Evolutionary conservation across 2,888 invertebrate genomes (phyloP), one percentile per base, ranked within the genome.

Genomic region (Eucriotettix oculatus): DNA sequence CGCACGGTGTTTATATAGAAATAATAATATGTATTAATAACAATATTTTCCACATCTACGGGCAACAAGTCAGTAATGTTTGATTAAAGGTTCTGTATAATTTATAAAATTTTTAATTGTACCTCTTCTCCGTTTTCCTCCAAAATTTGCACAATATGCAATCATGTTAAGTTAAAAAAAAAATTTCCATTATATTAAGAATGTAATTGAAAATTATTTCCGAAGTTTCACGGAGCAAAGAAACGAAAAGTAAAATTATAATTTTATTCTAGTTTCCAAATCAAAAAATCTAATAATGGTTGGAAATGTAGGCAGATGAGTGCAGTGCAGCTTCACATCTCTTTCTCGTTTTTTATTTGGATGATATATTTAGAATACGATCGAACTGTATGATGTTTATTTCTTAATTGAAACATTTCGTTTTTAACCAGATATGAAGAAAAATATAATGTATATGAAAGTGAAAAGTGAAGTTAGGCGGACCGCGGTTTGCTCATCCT

Each of bases 1-100:
- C 69, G 60, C 40, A 71, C 68, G 16, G 69, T 72, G 61, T 68
- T 71, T 56, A 67, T 69, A 58, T 67, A 64, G 60, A 72, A 71
- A 66, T 70, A 66, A 29, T 63, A 65, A 63, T 69, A 71, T 56
- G 71, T 67, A 64, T 71, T 71, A n/a, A 64, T 58, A 58, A 70
- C 62, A 52, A 71, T 64, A 57, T 53, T 60, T 65, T 71, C 68
- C 54, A 70, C 60, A 59, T 70, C 70, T 60, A 71, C 57, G 11
- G 69, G 67, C 42, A 71, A 58, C 42, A 61, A 58, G 63, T 70
- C 69, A 42, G 66, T 65, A 57, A 68, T 68, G 43, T 54, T 55
- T 52, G 44, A 54, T 54, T 54, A 54, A 54, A 29, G 16, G n/a
- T 54, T 54, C 9, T 40, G 54, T 54, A 16, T 54, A 54, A 55